Conservation (phyloP, 1,140 invertebrate genomes). For the Trichoplusia ni region DNA sequence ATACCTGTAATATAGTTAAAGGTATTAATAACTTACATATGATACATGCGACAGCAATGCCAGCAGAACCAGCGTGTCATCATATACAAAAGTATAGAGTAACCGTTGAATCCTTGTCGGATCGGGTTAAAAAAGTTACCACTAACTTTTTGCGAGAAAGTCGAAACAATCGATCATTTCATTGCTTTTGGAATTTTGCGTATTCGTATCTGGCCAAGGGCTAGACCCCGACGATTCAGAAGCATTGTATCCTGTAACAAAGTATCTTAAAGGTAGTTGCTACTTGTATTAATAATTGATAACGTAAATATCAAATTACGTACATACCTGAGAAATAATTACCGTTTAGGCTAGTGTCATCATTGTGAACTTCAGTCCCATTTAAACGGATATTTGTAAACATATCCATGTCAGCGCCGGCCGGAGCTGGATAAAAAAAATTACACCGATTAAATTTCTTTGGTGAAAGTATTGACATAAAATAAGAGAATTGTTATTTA, state of each 20-base stretch:
- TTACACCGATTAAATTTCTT: no score
- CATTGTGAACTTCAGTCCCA: slow-evolving; percentile 5
- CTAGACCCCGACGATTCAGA: slow-evolving; percentile 41
- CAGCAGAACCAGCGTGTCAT: no score
- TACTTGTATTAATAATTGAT: no score
- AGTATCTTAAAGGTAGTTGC: no score
- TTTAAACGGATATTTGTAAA: slow-evolving; percentile 26
- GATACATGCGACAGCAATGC: not conserved
- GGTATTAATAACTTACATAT: no score
- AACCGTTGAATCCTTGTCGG: no score
- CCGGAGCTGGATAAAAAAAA: slow-evolving; percentile 34
- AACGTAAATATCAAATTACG: not conserved
- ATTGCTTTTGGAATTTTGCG: slow-evolving; percentile 39
- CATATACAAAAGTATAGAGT: no score
- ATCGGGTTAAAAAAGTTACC: not conserved
- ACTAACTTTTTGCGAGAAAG: slow-evolving; percentile 69
- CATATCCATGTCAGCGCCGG: slow-evolving; percentile 30
- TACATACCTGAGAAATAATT: slow-evolving; percentile 30
- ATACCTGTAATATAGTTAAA: no score
- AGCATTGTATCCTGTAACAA: slow-evolving; percentile 6
- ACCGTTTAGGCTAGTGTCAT: slow-evolving; percentile 4
- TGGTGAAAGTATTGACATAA: no score
- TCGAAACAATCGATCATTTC: slow-evolving; percentile 67
- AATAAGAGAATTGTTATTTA: slow-evolving; percentile 25
- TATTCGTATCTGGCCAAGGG: slow-evolving; percentile 50